Conservation (phyloP, 2,797 vertebrate species). For the Rhinoraja longicauda region DNA sequence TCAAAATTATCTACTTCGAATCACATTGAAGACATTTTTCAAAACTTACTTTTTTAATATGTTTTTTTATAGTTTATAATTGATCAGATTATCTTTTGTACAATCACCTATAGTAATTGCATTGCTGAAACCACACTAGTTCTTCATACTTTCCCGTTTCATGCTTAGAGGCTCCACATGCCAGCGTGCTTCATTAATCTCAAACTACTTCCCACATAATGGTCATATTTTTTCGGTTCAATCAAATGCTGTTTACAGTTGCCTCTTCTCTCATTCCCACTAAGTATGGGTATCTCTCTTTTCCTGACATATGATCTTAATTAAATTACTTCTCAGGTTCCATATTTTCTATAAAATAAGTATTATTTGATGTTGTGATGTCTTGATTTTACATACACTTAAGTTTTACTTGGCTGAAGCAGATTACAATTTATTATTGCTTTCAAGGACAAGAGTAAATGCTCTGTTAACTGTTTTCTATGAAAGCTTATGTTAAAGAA, state of each 20-base stretch:
- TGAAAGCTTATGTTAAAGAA: neutral
- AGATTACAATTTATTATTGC: neutral
- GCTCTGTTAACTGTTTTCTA: neutral
- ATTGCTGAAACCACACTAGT: neutral
- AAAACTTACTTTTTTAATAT: neutral
- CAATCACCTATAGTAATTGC: neutral
- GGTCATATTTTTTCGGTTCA: neutral
- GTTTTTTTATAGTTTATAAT: neutral
- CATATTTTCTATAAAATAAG: neutral
- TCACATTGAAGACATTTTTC: neutral
- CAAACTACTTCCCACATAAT: neutral
- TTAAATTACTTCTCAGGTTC: neutral
- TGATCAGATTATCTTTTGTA: conserved; percentile 15
- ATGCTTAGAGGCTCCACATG: neutral
- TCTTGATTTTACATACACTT: neutral
- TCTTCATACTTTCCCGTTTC: neutral
- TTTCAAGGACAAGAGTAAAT: neutral
- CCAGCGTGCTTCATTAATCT: neutral
- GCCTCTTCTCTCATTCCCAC: neutral
- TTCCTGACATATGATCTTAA: neutral
- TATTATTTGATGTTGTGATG: neutral
- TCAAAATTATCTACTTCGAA: too few species aligned
- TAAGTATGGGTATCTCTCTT: neutral
- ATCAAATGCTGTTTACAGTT: neutral
- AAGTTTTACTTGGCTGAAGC: neutral